These are phyloP conservation scores for Ligdia adustata DNA, from an alignment of 2,888 invertebrate species.

Conservation along the genomic window DNA sequence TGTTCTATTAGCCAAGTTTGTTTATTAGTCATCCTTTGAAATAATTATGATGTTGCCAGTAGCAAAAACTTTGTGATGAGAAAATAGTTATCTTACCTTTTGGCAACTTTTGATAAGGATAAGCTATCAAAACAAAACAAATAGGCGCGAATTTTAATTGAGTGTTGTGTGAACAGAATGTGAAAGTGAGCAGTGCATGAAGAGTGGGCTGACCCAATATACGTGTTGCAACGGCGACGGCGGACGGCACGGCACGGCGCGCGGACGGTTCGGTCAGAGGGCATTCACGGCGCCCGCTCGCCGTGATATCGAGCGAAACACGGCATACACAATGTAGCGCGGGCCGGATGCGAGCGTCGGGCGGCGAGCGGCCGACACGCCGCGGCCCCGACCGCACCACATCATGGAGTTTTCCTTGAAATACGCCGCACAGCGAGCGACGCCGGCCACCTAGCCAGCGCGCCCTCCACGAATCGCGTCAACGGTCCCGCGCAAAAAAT, in stretches of 20 bases:
- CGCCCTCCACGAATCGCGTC: conserved; percentile 68
- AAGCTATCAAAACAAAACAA: conserved; percentile 34
- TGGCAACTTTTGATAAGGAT: conserved; percentile 58
- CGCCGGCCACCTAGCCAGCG: conserved; percentile 60
- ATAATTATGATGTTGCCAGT: conserved; percentile 51
- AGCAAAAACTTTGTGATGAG: conserved; percentile 18
- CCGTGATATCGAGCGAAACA: conserved; percentile 50
- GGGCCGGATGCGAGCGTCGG: conserved; percentile 49
- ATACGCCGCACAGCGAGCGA: conserved; percentile 54
- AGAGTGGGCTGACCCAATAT: conserved; percentile 52
- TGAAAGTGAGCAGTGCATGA: conserved; percentile 63
- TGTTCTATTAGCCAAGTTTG: no score
- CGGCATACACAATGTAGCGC: conserved; percentile 47
- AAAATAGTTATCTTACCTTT: conserved; percentile 24
- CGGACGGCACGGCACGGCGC: conserved; percentile 30
- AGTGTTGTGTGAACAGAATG: conserved; percentile 37
- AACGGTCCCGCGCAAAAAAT: conserved; percentile 80
- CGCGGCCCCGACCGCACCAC: conserved; percentile 54
- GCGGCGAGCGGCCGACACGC: conserved; percentile 57
- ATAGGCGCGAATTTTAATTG: conserved; percentile 40
- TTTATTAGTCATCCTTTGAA: background rate
- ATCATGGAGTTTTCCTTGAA: conserved; percentile 75
- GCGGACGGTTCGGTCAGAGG: conserved; percentile 43
- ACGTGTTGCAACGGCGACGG: conserved; percentile 52
- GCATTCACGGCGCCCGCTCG: conserved; percentile 52